Evolutionary conservation across 30 jellyfish, hydroid and myxozoan species (phyloP).

Genomic region (Cassiopea andromeda): DNA sequence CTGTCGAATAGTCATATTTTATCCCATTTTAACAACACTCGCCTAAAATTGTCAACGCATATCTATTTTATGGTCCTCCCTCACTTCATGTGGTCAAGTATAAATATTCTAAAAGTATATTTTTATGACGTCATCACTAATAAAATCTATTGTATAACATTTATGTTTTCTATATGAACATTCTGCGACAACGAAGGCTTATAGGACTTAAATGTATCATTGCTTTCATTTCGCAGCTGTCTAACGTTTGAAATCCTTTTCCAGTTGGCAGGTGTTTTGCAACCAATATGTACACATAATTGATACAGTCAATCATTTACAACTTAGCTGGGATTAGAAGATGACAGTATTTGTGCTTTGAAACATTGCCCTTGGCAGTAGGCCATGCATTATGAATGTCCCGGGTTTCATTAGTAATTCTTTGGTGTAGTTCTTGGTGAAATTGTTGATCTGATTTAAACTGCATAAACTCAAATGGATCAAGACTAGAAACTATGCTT

Average conservation of each 20-base stretch:
- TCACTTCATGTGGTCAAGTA: no score
- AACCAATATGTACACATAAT: neutral
- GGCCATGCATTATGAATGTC: constrained; percentile 14
- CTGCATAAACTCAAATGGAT: neutral
- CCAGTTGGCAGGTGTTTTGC: neutral
- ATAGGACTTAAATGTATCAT: neutral
- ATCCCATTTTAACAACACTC: no score
- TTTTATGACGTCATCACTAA: no score
- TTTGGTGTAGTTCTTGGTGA: neutral
- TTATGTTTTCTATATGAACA: no score
- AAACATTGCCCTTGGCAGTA: neutral
- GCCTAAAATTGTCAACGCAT: no score
- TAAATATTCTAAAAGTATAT: no score
- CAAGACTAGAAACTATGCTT: neutral
- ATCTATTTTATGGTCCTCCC: no score
- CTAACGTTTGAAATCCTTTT: neutral
- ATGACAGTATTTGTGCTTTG: neutral
- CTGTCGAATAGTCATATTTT: no score
- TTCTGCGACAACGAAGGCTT: neutral
- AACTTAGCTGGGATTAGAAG: constrained; percentile 2
- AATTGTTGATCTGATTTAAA: neutral
- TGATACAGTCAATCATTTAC: constrained; percentile 4
- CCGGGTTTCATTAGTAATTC: neutral
- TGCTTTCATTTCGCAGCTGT: neutral
- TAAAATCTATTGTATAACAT: no score